Evolutionary conservation across 2,888 invertebrate genomes (phyloP).

Genomic region (Pandemis corylana): DNA sequence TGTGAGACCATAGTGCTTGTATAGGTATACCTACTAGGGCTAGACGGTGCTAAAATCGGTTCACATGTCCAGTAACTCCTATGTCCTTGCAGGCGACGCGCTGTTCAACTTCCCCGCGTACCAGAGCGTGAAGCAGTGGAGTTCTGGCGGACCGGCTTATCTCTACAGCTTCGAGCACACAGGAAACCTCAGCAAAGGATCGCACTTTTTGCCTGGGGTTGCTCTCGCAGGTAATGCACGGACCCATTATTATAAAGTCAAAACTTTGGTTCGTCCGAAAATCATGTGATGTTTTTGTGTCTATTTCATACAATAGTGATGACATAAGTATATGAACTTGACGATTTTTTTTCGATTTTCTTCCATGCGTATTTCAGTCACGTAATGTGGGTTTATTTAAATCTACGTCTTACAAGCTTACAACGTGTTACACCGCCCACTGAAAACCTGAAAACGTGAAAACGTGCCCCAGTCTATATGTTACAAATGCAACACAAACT

Average conservation of each 20-base stretch:
- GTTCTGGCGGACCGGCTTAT: slow-evolving; percentile 86
- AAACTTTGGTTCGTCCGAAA: too few relatives aligned
- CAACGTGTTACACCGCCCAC: too few relatives aligned
- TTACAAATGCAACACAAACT: too few relatives aligned
- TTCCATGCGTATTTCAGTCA: background rate
- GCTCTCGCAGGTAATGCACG: slow-evolving; percentile 82
- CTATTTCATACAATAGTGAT: too few relatives aligned
- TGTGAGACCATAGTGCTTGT: too few relatives aligned
- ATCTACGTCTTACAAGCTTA: too few relatives aligned
- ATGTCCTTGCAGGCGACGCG: slow-evolving; percentile 85
- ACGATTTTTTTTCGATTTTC: background rate
- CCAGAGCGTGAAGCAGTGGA: slow-evolving; percentile 89
- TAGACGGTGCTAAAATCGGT: too few relatives aligned
- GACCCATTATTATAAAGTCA: background rate
- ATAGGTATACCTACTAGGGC: too few relatives aligned
- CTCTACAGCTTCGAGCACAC: slow-evolving; percentile 91
- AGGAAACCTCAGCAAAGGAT: slow-evolving; percentile 86
- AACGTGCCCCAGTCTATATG: too few relatives aligned
- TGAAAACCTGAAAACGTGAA: too few relatives aligned
- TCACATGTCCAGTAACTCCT: background rate
- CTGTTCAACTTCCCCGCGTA: slow-evolving; percentile 91
- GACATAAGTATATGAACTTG: too few relatives aligned
- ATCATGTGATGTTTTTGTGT: too few relatives aligned
- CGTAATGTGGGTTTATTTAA: background rate
- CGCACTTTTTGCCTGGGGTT: slow-evolving; percentile 87